Base-by-base conservation (phyloP, 2,113 vertebrate genomes). In the Ophiodon elongatus region DNA sequence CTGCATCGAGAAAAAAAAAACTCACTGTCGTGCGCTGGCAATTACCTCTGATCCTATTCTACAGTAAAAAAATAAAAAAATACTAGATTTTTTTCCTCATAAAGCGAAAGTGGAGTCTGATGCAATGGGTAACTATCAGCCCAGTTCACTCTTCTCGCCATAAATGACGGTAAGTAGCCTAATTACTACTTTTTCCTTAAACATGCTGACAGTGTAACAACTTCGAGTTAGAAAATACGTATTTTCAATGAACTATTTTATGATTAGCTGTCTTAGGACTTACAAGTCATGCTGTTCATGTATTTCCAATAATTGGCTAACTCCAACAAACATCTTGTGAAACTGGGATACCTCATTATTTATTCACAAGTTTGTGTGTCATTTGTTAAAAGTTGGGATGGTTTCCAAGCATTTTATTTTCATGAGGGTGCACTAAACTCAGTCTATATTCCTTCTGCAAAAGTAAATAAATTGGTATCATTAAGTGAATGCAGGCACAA, bases 151-250 rank as follows among this genome's bases (percentile, higher is more conserved):
- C 79, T 71, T 86, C 54, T 80, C 76, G 75, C 78, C 84, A 68
- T 94, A 89, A 91, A 89, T 81, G 77, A 90, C 64, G 94, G 95
- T 96, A 90, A 95, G 95, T 76, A 59, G 25, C 56, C 56, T 59
- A 82, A 71, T 66, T 21, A 85, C 70, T 85, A 91, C 89, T 72
- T 73, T 68, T 56, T 59, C 19, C 4, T 64, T 29, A 64, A 86
- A 84, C 37, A 73, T 82, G 85, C 85, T 83, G 84, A 85, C 72
- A 80, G 62, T 75, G 43, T 54, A 52, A 82, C 41, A 85, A 25
- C 60, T 83, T 8, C 31, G 59, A 84, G 80, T 80, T 59, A 2
- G 4, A 45, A 6, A 54, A 54, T n/a, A 54, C 3, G 7, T 43
- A 14, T 66, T 78, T 35, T 50, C 25, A 17, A 25, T 11, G 2